Evolutionary conservation across 2,113 vertebrate genomes (phyloP), one percentile per base, ranked within the genome.

Genomic region (Oncorhynchus masou): DNA sequence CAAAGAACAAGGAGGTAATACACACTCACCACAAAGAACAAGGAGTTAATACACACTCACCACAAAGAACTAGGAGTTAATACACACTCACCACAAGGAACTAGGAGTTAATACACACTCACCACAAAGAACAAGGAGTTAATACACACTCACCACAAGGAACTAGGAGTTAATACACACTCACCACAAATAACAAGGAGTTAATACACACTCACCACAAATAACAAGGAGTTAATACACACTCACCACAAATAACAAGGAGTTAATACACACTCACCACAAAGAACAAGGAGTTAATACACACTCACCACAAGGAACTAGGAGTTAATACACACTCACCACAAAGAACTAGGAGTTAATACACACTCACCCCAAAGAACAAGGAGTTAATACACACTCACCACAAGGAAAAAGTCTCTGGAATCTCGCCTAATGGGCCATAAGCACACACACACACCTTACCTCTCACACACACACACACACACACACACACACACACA

Each of bases 341-440:
- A 83, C 81, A n/a, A n/a, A n/a, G n/a, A n/a, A n/a, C n/a, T 88
- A 16, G 34, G 24, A 29, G 81, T 87, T 87, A 72, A 34, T 4
- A 57, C 70, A 57, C 25, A 73, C 57, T 62, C 54, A 62, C 27
- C 16, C 60, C 51, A 25, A 25, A 25, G 24, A 25, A 25, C 24
- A 25, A 1, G 24, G 24, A 25, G 24, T 25, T 25, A 25, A 70
- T 45, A 45, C 45, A 60, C 71, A 73, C 34, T 49, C n/a, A 45
- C 69, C 68, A 83, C 84, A 85, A 24, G n/a, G 16, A 9, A 79
- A n/a, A 69, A 74, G 49, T 45, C 8, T 45, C 39, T 45, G 39
- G 39, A 45, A 9, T 11, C 39, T 45, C 39, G 9, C 9, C 39
- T 45, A 45, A 45, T 45, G 39, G 39, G 39, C 39, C 39, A 45